These are phyloP conservation scores for Centruroides vittatus DNA, from an alignment of 1,140 invertebrate genomes.

Conservation along the genomic window DNA sequence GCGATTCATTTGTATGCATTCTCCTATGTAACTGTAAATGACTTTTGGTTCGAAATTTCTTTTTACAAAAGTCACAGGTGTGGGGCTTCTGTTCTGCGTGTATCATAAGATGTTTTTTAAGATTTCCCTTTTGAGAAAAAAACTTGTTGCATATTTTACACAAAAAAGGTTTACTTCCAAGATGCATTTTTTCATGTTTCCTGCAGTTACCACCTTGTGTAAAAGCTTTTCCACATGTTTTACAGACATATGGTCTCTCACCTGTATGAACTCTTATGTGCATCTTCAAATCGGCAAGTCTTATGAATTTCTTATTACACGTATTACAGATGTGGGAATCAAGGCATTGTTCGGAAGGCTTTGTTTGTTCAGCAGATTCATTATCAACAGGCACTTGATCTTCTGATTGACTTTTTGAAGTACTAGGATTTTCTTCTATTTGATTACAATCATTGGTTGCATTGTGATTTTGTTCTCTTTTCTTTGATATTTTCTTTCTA, in stretches of 20 bases:
- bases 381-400: too few species aligned
- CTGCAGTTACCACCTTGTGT: conserved; percentile 52
- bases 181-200: conserved; percentile 45
- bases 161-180: conserved; percentile 26
- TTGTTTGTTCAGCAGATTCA: too few species aligned
- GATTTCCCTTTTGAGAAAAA: neutral
- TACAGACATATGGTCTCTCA: conserved; percentile 37
- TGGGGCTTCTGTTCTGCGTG: too few species aligned
- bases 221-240: conserved; percentile 46
- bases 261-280: conserved; percentile 34
- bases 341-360: too few species aligned
- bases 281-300: conserved; percentile 32
- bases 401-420: too few species aligned
- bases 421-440: too few species aligned
- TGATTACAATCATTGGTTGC: too few species aligned
- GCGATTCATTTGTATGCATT: conserved; percentile 27
- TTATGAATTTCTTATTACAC: conserved; percentile 33
- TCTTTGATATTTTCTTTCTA: too few species aligned
- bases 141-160: neutral
- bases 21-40: neutral
- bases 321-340: conserved; percentile 25
- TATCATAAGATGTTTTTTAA: too few species aligned
- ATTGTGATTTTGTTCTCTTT: too few species aligned
- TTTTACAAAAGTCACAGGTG: too few species aligned
- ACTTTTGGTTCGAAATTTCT: too few species aligned